These are phyloP conservation scores for Glareola pratincola DNA, from an alignment of 2,113 vertebrate genomes.

Conservation along the genomic window DNA sequence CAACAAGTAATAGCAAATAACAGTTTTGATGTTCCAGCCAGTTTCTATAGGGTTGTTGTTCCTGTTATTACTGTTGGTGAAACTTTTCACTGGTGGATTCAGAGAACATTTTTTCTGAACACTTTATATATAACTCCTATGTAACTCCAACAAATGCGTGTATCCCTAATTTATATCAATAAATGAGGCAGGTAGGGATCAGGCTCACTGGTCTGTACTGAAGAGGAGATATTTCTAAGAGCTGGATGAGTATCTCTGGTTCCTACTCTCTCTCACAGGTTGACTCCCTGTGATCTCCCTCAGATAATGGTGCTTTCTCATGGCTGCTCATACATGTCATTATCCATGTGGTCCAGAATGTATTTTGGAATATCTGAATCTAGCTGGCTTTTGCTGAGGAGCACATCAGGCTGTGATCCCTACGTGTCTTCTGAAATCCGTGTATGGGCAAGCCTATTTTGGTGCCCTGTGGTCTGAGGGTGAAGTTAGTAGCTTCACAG, in stretches of 20 bases:
- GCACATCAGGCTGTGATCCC: neutral
- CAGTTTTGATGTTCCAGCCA: neutral
- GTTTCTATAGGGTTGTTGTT: neutral
- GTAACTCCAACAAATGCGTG: neutral
- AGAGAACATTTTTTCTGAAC: neutral
- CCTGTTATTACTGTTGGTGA: neutral
- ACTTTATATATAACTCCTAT: neutral
- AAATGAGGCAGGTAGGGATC: neutral
- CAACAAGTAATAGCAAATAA: neutral
- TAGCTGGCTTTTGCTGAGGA: neutral
- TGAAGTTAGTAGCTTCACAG: neutral
- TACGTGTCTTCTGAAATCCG: neutral
- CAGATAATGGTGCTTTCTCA: neutral
- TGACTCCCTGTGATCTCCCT: neutral
- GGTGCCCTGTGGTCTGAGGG: neutral
- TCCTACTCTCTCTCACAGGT: neutral
- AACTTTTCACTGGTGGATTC: neutral
- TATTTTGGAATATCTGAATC: neutral
- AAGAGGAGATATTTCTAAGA: neutral
- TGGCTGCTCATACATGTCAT: neutral
- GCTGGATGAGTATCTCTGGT: neutral
- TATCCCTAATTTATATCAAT: neutral
- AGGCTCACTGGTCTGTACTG: neutral
- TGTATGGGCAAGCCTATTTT: neutral
- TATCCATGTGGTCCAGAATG: neutral